Base-by-base conservation (phyloP, 1,140 invertebrate genomes). In the Eulimnadia texana region DNA sequence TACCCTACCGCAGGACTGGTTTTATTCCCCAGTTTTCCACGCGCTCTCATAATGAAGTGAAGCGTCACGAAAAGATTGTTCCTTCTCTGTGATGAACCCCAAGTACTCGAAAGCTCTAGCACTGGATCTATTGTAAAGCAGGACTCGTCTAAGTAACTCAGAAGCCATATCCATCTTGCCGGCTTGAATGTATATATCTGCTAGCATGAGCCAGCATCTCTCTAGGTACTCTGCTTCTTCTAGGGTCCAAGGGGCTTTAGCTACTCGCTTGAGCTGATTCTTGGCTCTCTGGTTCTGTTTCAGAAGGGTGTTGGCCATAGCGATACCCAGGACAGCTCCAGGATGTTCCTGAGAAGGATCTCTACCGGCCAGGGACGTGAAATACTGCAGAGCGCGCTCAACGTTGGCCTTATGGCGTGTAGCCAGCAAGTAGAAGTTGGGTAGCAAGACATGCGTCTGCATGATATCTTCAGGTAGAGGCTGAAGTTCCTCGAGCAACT, bases 151-250 rank as follows among this genome's bases (percentile, higher is more conserved):
- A 9, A 98, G 73, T 23, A 95, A 72, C 65, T 93, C 89, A 42
- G 81, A 82, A 0, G 92, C 90, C 54, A 91, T 79, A 54, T 97
- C 93, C 66, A 84, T 82, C 73, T 96, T 93, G 22, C 82, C 84
- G 20, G 86, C 83, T 71, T 88, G 87, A 25, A 94, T 84, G 71
- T 96, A 95, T 66, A 92, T 86, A 64, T 97, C 93, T 0, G 91
- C 87, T 19, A 96, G 75, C 3, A 98, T 75, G 3, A 98, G 70
- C 95, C 94, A 98, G 71, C 90, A 90, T 63, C 85, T 82, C 74
- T 98, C 94, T 47, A 98, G 76, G 71, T 96, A 94, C 68, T 98
- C 93, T 0, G 93, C 92, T 68, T 98, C 93, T 72, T 93, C 90
- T 64, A 92, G 88, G 11, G 82, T 92, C 94, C 95, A 99, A 0